Conservation (phyloP, 35 echinoderm and acorn worm genomes). For the Lytechinus variegatus region DNA sequence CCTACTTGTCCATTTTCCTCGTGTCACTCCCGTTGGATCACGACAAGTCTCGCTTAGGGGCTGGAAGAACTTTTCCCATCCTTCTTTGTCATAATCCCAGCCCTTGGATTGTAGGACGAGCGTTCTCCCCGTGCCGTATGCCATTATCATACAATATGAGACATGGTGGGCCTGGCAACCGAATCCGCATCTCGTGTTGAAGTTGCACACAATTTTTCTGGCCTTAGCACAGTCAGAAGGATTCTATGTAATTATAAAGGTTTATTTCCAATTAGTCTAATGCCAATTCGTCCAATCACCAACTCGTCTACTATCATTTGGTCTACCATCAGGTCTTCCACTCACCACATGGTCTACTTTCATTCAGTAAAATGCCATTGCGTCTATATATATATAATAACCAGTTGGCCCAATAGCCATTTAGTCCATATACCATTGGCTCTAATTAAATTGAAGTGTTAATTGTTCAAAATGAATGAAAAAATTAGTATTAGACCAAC, state of each 20-base stretch:
- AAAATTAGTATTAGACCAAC: no score
- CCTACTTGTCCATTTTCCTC: conserved; percentile 59
- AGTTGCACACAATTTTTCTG: conserved; percentile 91
- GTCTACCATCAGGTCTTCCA: no score
- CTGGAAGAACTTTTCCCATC: conserved; percentile 92
- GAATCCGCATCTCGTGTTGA: conserved; percentile 91
- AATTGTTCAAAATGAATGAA: no score
- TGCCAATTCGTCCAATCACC: no score
- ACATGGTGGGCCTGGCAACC: conserved; percentile 97
- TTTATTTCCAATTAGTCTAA: no score
- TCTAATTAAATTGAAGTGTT: no score
- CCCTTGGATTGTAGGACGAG: conserved; percentile 86
- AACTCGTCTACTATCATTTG: no score
- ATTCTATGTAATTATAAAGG: conserved; percentile 63
- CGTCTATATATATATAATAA: no score
- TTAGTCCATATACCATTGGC: no score
- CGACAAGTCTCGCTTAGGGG: conserved; percentile 86
- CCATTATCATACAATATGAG: conserved; percentile 87
- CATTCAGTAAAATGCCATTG: no score
- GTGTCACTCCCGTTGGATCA: conserved; percentile 53
- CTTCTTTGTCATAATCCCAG: conserved; percentile 87
- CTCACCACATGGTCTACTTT: no score
- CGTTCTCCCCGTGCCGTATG: conserved; percentile 87
- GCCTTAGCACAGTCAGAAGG: conserved; percentile 86
- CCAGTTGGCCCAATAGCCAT: no score